Conservation (phyloP, 2,113 vertebrate genomes). For the Pogona vitticeps region DNA sequence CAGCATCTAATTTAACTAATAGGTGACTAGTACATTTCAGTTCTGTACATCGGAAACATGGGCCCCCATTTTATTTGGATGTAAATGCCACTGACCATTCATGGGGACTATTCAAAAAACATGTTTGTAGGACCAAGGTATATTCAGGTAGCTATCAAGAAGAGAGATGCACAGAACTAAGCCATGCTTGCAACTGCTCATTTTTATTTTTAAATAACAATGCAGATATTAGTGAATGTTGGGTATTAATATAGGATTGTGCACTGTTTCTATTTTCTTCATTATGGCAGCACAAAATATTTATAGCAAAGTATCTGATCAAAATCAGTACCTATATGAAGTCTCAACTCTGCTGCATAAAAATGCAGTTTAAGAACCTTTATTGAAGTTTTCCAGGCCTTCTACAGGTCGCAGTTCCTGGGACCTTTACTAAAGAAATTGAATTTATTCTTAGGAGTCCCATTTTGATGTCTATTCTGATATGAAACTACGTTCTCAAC, state of each 20-base stretch:
- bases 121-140: neutral
- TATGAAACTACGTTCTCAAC: conserved; percentile 20
- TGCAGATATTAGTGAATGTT: conserved; percentile 28
- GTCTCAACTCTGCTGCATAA: neutral
- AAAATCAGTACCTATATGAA: neutral
- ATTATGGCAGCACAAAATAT: neutral
- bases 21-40: conserved; percentile 20
- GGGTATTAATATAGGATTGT: neutral
- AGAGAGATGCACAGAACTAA: conserved; percentile 36
- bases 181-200: neutral
- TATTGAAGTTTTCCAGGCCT: neutral
- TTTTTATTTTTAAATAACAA: conserved; percentile 39
- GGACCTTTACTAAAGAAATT: neutral
- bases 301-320: neutral
- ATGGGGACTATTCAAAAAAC: neutral
- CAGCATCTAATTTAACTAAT: conserved; percentile 23
- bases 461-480: conserved; percentile 23
- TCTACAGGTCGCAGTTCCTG: neutral
- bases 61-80: neutral
- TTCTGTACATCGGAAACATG: conserved; percentile 15
- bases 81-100: neutral
- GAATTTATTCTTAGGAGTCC: neutral
- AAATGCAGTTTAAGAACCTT: neutral
- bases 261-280: neutral
- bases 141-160: neutral